A percentile compares a stretch with the other conserved stretches of the same genome.
Evolutionary conservation across 2,888 invertebrate species (phyloP).

Genomic region (Cephus sareptanus): DNA sequence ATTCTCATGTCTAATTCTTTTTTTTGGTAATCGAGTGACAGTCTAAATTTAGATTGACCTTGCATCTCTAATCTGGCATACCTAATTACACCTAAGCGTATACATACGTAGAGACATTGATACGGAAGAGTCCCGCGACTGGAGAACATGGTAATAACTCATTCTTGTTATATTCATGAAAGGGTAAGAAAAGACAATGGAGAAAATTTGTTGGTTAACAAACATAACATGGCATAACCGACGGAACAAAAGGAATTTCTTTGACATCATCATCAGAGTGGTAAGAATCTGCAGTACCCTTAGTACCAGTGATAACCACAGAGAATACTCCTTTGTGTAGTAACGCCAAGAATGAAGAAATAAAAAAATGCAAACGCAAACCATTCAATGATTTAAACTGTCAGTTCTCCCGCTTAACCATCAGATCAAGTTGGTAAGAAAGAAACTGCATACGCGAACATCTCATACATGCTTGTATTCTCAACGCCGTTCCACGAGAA

Average conservation of each 20-base stretch:
- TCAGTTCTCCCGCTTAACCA: background rate
- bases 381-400: background rate
- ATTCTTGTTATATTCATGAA: background rate
- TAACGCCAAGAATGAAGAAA: background rate
- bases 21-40: background rate
- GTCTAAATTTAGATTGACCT: background rate
- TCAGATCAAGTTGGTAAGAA: background rate
- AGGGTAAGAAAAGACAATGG: background rate
- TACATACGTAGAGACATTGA: background rate
- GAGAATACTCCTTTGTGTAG: background rate
- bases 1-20: background rate
- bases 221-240: no score
- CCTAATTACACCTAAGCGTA: background rate
- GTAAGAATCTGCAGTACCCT: background rate
- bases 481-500: background rate
- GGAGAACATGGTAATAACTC: background rate
- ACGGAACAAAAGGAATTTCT: no score
- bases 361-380: background rate
- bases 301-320: background rate
- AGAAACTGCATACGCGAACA: background rate
- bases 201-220: background rate
- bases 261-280: no score
- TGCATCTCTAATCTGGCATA: background rate
- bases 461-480: background rate
- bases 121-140: background rate